Conservation (phyloP, 2,888 invertebrate species). For the Tenthredo mesomela region DNA sequence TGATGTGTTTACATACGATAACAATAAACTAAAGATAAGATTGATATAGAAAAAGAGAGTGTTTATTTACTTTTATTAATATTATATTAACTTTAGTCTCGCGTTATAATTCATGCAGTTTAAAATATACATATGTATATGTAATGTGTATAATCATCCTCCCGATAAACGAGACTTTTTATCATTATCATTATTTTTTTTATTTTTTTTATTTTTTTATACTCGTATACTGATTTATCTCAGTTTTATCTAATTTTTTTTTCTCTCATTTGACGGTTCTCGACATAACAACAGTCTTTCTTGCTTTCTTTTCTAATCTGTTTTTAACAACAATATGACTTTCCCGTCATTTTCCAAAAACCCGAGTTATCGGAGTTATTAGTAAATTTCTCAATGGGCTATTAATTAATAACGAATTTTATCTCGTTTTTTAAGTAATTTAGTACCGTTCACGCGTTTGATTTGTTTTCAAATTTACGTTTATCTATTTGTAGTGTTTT, state of each 20-base stretch:
- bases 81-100: neutral
- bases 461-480: neutral
- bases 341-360: neutral
- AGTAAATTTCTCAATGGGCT: neutral
- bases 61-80: neutral
- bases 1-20: slow-evolving; percentile 45
- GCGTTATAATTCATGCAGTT: neutral
- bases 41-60: neutral
- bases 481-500: neutral
- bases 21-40: slow-evolving; percentile 47
- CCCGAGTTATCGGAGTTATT: neutral
- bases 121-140: neutral
- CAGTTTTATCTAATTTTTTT: neutral
- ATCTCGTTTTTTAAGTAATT: neutral
- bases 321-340: neutral
- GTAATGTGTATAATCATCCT: neutral
- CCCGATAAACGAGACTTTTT: neutral
- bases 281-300: neutral
- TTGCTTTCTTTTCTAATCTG: neutral
- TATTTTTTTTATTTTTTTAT: neutral
- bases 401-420: neutral
- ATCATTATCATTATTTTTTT: neutral
- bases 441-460: neutral
- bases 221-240: neutral
- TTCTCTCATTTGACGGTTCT: neutral